These are phyloP conservation scores for Cossypha dichroa DNA, from an alignment of 2,797 vertebrate species.

Conservation along the genomic window DNA sequence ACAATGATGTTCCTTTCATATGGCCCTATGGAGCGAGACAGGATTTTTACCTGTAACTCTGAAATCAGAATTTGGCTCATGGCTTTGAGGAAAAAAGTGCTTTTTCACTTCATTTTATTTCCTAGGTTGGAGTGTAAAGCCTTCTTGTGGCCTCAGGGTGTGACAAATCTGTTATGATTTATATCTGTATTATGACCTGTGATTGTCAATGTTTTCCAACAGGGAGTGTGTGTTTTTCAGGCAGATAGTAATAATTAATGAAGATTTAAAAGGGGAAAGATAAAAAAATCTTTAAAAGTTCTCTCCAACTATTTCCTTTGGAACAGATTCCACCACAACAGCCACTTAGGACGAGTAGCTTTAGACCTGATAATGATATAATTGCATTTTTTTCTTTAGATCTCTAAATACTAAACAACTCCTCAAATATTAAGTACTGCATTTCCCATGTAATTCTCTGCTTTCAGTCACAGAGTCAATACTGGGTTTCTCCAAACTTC, in stretches of 20 bases:
- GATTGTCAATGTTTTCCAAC: neutral
- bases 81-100: neutral
- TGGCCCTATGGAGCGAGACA: fast-evolving
- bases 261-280: neutral
- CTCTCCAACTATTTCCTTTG: neutral
- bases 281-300: neutral
- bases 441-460: neutral
- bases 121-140: neutral
- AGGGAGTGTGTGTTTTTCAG: neutral
- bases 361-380: neutral
- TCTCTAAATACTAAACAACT: neutral
- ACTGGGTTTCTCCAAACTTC: neutral
- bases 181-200: neutral
- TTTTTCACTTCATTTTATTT: neutral
- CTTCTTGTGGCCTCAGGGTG: neutral
- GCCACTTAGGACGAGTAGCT: neutral
- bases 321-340: neutral
- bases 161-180: neutral
- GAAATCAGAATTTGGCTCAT: neutral
- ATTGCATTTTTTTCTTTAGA: neutral
- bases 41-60: neutral
- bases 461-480: neutral
- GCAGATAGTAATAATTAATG: neutral
- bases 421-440: neutral
- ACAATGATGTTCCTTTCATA: neutral